Evolutionary conservation across 2,797 vertebrate species (phyloP).

Genomic region (Gobio occitaniae): DNA sequence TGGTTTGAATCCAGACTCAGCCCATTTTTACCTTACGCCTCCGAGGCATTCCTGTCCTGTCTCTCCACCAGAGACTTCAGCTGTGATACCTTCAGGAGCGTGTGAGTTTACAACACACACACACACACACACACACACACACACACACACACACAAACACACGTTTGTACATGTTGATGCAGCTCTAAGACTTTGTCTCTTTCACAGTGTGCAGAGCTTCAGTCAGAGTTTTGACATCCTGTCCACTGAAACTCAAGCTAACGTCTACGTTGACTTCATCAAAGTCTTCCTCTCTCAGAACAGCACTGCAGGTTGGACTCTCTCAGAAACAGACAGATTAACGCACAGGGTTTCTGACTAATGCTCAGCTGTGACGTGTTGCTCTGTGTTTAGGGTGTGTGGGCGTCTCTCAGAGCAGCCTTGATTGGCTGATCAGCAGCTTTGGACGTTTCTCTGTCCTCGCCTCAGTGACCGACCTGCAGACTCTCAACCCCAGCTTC

Average conservation of each 20-base stretch:
- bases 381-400: constrained; percentile 66
- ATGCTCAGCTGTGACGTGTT: not conserved
- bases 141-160: not conserved
- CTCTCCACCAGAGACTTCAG: constrained; percentile 63
- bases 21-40: constrained; percentile 69
- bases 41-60: constrained; percentile 73
- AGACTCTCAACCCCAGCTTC: constrained; percentile 65
- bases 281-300: constrained; percentile 68
- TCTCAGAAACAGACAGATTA: not conserved
- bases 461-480: constrained; percentile 64
- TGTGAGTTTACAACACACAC: constrained; percentile 64
- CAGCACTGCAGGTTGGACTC: constrained; percentile 60
- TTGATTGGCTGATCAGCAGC: constrained; percentile 74
- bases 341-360: not conserved
- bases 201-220: constrained; percentile 67
- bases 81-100: constrained; percentile 71
- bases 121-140: not conserved
- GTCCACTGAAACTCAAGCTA: constrained; percentile 26
- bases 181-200: constrained; percentile 32
- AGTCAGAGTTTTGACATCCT: constrained; percentile 61
- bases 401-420: constrained; percentile 54
- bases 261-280: constrained; percentile 70
- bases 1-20: constrained; percentile 72
- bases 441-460: constrained; percentile 69
- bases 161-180: not conserved